A percentile compares a stretch with the other conserved stretches of the same genome.
Conservation (phyloP, 2,113 vertebrate species). For the Phylloscopus trochilus region DNA sequence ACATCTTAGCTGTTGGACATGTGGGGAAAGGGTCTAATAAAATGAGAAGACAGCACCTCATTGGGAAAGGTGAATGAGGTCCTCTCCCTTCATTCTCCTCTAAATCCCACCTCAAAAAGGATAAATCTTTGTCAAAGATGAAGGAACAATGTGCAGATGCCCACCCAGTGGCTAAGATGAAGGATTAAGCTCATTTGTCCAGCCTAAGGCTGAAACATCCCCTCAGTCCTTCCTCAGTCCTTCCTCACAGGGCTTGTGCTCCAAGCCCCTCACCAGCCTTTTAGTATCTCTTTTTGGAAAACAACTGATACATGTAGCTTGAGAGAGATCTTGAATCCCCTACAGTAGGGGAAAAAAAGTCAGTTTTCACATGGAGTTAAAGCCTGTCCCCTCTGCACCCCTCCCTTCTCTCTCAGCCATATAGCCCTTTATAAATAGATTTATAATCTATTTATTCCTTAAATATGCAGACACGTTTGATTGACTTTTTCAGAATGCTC, state of each 20-base stretch:
- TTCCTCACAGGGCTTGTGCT: not conserved
- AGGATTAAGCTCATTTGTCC: not conserved
- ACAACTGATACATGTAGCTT: not conserved
- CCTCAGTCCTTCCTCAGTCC: not conserved
- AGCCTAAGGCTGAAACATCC: not conserved
- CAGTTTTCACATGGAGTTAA: not conserved
- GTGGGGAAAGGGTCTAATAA: not conserved
- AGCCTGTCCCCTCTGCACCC: not conserved
- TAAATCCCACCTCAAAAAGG: not conserved
- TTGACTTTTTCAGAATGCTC: slow-evolving; percentile 42
- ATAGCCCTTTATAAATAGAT: not conserved
- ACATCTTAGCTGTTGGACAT: not conserved
- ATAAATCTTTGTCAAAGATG: not conserved
- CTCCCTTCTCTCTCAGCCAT: not conserved
- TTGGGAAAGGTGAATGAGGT: not conserved
- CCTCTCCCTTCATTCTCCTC: not conserved
- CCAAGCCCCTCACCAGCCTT: not conserved
- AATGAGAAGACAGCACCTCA: not conserved
- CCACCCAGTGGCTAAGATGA: not conserved
- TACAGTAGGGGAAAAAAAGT: not conserved
- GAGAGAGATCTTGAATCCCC: not conserved
- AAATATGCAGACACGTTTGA: not conserved
- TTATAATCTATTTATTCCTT: not conserved
- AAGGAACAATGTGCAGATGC: not conserved
- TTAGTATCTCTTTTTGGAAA: not conserved